Conservation (phyloP, 2,888 invertebrate species). For the Xanthia togata region DNA sequence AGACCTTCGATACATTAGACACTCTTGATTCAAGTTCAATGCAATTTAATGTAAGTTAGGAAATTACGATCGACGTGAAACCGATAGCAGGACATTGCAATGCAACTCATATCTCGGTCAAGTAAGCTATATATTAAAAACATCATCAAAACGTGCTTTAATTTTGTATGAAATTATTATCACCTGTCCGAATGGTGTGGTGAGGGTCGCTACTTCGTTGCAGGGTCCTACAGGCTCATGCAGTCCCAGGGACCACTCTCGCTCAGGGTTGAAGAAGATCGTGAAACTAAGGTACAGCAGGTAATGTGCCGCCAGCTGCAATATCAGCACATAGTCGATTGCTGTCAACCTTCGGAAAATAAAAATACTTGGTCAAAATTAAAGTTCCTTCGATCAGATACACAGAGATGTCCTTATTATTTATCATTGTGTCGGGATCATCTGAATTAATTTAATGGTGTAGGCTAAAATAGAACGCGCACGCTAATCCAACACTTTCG, state of each 20-base stretch:
- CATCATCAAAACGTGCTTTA: neutral
- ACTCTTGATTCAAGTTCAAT: constrained; percentile 5
- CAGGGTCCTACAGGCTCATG: constrained; percentile 95
- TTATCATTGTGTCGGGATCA: neutral
- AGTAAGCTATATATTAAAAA: neutral
- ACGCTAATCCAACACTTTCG: neutral
- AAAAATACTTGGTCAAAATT: constrained; percentile 6
- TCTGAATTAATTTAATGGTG: too few species aligned
- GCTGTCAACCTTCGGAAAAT: constrained; percentile 72
- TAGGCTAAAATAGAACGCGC: neutral
- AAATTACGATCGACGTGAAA: neutral
- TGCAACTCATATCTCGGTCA: neutral
- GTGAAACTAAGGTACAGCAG: constrained; percentile 91
- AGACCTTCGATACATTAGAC: neutral
- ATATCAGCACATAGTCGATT: constrained; percentile 84
- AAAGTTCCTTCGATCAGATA: neutral
- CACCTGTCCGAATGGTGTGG: constrained; percentile 93
- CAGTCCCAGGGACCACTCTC: constrained; percentile 92
- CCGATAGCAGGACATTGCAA: neutral
- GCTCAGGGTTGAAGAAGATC: constrained; percentile 92
- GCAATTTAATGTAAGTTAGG: neutral
- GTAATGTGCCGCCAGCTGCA: constrained; percentile 92
- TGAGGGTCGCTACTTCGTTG: constrained; percentile 90
- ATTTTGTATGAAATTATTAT: neutral
- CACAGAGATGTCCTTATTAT: neutral